Conservation (phyloP, 2,113 vertebrate genomes). For the Salvelinus namaycush region DNA sequence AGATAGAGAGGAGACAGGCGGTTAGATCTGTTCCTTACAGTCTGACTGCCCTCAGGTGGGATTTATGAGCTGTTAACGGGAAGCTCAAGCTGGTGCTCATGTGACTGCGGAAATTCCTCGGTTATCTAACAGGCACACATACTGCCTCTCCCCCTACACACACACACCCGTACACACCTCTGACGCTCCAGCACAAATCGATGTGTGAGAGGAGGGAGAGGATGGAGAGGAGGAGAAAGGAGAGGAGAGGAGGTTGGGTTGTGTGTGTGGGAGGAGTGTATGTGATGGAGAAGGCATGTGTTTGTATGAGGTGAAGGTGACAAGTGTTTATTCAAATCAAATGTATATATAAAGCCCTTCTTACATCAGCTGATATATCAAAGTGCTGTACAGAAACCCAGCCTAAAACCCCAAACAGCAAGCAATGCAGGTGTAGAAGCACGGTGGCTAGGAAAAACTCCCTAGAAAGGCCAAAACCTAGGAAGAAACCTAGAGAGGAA, state of each 20-base stretch:
- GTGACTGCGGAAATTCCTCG: not conserved
- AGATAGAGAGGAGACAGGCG: too few relatives aligned
- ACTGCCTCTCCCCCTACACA: not conserved
- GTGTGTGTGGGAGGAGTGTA: not conserved
- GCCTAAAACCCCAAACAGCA: too few relatives aligned
- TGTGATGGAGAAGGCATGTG: not conserved
- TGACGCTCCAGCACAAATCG: not conserved
- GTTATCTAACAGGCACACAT: constrained; percentile 1
- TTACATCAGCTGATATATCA: too few relatives aligned
- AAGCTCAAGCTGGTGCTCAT: not conserved
- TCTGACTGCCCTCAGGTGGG: not conserved
- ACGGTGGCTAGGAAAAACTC: too few relatives aligned
- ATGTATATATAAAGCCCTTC: too few relatives aligned
- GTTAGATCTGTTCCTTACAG: not conserved
- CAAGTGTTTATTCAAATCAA: too few relatives aligned
- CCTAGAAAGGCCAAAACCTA: too few relatives aligned
- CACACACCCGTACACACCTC: not conserved
- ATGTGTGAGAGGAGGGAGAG: not conserved
- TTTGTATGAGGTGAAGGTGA: too few relatives aligned
- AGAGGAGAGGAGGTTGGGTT: not conserved
- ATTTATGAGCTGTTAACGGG: not conserved
- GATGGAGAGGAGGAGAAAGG: not conserved
- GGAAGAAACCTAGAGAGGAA: too few relatives aligned
- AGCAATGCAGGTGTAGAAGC: too few relatives aligned
- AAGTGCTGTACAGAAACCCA: too few relatives aligned